phyloP scores from a whole-genome alignment of 2,888 invertebrate genomes.

The Colletes collaris region DNA sequence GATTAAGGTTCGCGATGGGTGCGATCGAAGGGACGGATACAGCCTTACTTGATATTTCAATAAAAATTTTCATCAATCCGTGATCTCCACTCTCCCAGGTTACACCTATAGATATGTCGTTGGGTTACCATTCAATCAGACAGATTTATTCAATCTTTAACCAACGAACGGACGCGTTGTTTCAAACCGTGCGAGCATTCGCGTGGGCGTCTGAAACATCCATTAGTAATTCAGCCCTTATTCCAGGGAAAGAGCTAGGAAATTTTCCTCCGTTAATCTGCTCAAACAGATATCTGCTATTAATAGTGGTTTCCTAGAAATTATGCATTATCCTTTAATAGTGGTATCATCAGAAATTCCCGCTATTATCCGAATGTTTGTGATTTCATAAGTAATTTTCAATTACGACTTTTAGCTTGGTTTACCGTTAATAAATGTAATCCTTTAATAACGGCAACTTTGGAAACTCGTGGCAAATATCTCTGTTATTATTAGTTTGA shows the following conservation, averaged over 20 bases:
- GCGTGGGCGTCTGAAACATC: background rate
- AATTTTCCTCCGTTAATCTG: background rate
- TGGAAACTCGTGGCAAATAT: no score
- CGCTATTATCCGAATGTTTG: background rate
- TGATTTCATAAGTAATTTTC: no score
- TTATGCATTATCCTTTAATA: no score
- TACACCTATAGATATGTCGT: slow-evolving; percentile 28
- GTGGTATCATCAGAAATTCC: no score
- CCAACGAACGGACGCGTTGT: background rate
- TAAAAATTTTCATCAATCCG: slow-evolving; percentile 65
- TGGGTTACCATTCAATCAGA: slow-evolving; percentile 57
- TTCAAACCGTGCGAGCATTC: background rate
- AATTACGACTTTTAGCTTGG: no score
- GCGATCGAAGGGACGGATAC: slow-evolving; percentile 43
- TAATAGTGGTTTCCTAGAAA: no score
- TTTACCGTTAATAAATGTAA: no score
- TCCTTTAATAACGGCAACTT: no score
- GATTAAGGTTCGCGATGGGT: slow-evolving; percentile 53
- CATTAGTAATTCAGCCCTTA: background rate
- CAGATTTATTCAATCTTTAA: slow-evolving; percentile 42
- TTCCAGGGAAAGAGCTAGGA: background rate
- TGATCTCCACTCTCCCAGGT: slow-evolving; percentile 7
- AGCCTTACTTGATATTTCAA: slow-evolving; percentile 64
- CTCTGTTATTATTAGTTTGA: no score
- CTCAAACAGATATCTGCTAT: background rate